phyloP scores from a whole-genome alignment of 1,140 invertebrate species.

The Dolichoris vasculosae region DNA sequence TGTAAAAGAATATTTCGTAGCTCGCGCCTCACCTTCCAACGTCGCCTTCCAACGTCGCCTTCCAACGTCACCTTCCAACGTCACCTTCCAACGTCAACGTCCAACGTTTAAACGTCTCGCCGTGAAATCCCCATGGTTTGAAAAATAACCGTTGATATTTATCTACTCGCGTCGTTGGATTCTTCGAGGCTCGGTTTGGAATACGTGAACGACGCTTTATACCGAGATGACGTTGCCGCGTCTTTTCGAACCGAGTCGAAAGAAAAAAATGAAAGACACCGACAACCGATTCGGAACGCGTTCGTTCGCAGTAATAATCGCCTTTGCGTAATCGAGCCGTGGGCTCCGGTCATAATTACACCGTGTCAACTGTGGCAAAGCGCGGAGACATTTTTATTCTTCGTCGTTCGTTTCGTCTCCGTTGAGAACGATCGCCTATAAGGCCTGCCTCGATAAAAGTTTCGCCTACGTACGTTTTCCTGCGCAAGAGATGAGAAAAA shows the following conservation, averaged over 20 bases:
- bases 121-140: background rate
- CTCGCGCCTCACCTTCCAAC: background rate
- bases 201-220: background rate
- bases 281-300: background rate
- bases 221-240: background rate
- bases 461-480: background rate
- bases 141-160: background rate
- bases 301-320: background rate
- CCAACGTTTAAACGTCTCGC: constrained; percentile 2
- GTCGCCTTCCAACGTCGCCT: background rate
- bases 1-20: background rate
- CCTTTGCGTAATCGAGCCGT: background rate
- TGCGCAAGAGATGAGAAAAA: constrained; percentile 14
- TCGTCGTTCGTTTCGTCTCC: background rate
- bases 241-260: background rate
- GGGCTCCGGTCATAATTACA: background rate
- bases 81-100: background rate
- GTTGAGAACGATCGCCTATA: background rate
- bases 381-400: background rate
- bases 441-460: background rate
- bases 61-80: background rate
- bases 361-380: background rate
- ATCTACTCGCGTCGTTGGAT: background rate
- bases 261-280: no score
- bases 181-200: background rate